These are phyloP conservation scores for Pediacus dermestoides DNA, from an alignment of 2,888 invertebrate species.

Conservation along the genomic window DNA sequence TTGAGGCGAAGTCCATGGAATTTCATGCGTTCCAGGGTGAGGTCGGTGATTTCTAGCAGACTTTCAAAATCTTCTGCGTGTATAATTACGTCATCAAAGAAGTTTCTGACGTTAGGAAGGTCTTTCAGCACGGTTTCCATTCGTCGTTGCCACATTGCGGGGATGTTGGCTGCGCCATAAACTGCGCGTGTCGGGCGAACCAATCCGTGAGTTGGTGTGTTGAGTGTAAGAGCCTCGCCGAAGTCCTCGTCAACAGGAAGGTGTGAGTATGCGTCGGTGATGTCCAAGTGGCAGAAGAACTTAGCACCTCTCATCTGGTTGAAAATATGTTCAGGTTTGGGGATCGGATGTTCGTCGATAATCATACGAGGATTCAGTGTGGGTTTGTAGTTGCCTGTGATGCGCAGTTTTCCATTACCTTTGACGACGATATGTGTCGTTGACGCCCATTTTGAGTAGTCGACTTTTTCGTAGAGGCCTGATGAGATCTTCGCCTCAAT, in stretches of 20 bases:
- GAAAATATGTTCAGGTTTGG: slow-evolving; percentile 15
- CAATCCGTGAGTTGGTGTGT: slow-evolving; percentile 2
- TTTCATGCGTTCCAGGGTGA: slow-evolving; percentile 1
- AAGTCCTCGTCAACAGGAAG: slow-evolving; percentile 13
- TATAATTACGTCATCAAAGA: slow-evolving; percentile 4
- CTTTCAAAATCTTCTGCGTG: slow-evolving; percentile 2
- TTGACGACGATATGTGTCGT: slow-evolving; percentile 22
- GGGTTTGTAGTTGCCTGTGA: slow-evolving; percentile 25
- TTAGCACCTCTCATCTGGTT: slow-evolving; percentile 13
- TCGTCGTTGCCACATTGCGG: slow-evolving; percentile 23
- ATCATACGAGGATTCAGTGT: slow-evolving; percentile 14
- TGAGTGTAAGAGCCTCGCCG: slow-evolving; percentile 5
- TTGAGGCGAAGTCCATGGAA: slow-evolving; percentile 2
- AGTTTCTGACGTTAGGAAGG: slow-evolving; percentile 6
- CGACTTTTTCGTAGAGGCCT: slow-evolving; percentile 25
- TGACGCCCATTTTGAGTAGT: slow-evolving; percentile 24
- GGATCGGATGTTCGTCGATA: slow-evolving; percentile 16
- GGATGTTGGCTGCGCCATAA: slow-evolving; percentile 22
- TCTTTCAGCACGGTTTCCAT: slow-evolving; percentile 13
- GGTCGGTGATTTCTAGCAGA: slow-evolving; percentile 2
- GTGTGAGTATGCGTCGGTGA: slow-evolving; percentile 19
- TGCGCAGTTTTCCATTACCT: slow-evolving; percentile 20
- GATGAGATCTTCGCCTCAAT: slow-evolving; percentile 23
- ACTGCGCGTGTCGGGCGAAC: slow-evolving; percentile 7
- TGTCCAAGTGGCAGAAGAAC: slow-evolving; percentile 19